Evolutionary conservation across 2,113 vertebrate genomes (phyloP), one percentile per base, ranked within the genome.

Genomic region (Hydrolagus affinis): DNA sequence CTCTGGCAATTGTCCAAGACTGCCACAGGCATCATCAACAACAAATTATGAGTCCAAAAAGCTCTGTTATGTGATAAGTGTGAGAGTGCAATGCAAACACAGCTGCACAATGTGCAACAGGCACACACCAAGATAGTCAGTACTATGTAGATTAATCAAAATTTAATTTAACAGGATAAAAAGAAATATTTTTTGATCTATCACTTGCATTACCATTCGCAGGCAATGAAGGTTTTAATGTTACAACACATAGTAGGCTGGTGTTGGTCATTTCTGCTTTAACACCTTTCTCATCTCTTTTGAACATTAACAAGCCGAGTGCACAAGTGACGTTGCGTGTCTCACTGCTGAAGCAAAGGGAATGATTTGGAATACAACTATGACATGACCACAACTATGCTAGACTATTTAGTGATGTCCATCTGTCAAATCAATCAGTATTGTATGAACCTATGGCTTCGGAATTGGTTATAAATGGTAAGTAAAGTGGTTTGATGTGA

Each of bases 11-110:
- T 83, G 62, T 83, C 78, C 78, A 83, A 83, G 78, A 83, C 7
- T 83, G 78, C 78, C 78, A 83, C 64, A 66, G 78, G 78, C 78
- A 83, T 83, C 60, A 83, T 66, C 78, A 83, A 83, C 78, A 83
- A 83, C 78, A 83, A 83, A 83, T 83, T 83, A 83, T 83, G 62
- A 62, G 78, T 83, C 78, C 78, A 83, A 83, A 83, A 83, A 83
- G 78, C 78, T 83, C 28, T 19, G 78, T 83, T 66, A 64, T 83
- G 28, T 32, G 78, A 83, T 83, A 83, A 83, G 57, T 83, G 78
- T 23, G 62, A 83, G 78, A 62, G 78, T 66, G 23, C 78, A 83
- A 83, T 66, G 62, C 78, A 83, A 83, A 83, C 78, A 83, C 78
- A 83, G 78, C 78, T 83, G 78, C 78, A 44, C 44, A 44, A 44